Percentiles rank a stretch among this genome's conserved stretches.
Conservation (phyloP, 2,888 invertebrate genomes). For the Tiliacea citrago region DNA sequence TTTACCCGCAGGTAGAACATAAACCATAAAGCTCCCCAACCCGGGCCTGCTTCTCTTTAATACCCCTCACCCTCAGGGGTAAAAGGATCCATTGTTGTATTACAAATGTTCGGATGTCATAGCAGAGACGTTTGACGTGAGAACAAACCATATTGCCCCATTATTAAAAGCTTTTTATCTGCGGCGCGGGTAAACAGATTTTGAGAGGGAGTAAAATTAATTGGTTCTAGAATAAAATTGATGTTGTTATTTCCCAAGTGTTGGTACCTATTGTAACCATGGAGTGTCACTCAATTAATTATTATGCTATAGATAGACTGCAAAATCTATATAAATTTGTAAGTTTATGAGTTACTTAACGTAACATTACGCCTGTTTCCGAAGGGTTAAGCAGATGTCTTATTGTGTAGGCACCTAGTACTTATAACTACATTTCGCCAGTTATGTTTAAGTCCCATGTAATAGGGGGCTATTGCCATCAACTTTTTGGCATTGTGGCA, state of each 20-base stretch:
- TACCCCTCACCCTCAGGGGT: slow-evolving; percentile 74
- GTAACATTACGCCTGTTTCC: not conserved
- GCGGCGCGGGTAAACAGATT: slow-evolving; percentile 58
- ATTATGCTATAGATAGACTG: not conserved
- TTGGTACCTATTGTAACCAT: not conserved
- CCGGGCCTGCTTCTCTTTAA: slow-evolving; percentile 77
- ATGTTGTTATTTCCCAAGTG: not conserved
- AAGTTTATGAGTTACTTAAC: not conserved
- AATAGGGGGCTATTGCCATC: not conserved
- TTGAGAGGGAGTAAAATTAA: slow-evolving; percentile 30
- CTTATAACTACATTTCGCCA: no score
- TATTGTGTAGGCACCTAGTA: not conserved
- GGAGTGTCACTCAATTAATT: not conserved
- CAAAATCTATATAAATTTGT: not conserved
- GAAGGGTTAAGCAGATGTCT: not conserved
- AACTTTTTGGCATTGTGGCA: no score
- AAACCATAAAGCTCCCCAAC: slow-evolving; percentile 59
- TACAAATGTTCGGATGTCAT: slow-evolving; percentile 89
- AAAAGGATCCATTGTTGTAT: slow-evolving; percentile 87
- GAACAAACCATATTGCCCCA: slow-evolving; percentile 82
- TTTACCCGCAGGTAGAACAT: slow-evolving; percentile 61
- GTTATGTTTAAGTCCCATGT: not conserved
- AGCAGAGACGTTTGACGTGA: slow-evolving; percentile 85
- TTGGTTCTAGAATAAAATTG: slow-evolving; percentile 21
- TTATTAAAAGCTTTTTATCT: slow-evolving; percentile 69